Conservation (phyloP, 1,140 invertebrate species). For the Rhysida immarginata region DNA sequence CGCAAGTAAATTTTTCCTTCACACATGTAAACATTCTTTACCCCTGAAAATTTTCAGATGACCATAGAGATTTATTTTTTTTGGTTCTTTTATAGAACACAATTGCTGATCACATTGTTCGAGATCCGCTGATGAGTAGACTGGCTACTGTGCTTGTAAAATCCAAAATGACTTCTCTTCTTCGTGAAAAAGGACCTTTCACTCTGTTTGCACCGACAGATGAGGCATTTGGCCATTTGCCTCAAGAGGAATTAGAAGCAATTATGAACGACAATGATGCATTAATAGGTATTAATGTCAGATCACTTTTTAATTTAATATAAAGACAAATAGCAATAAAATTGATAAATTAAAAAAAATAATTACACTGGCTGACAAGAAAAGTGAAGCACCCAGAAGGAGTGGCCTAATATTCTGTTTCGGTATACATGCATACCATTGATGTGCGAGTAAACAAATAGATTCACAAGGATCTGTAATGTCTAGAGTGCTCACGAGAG, state of each 20-base stretch:
- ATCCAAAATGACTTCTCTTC: background rate
- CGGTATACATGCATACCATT: no score
- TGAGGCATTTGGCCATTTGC: conserved; percentile 23
- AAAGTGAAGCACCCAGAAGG: no score
- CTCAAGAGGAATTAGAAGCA: conserved; percentile 10
- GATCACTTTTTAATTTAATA: no score
- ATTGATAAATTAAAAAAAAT: no score
- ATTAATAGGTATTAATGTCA: background rate
- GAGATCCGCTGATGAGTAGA: background rate
- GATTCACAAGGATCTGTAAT: no score
- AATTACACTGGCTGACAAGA: no score
- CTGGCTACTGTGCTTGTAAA: background rate
- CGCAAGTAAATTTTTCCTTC: conserved; percentile 1
- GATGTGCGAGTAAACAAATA: no score
- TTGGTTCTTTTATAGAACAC: background rate
- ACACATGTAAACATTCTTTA: background rate
- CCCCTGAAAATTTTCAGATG: background rate
- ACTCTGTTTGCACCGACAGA: conserved; percentile 27
- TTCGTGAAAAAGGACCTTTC: conserved; percentile 20
- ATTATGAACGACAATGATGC: conserved; percentile 1
- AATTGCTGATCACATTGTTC: background rate
- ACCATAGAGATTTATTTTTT: background rate
- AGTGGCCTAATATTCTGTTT: no score
- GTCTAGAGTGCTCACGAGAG: no score
- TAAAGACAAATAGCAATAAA: no score